These are phyloP conservation scores for Euzetes globulus DNA, from an alignment of 2,888 invertebrate species.

Conservation along the genomic window DNA sequence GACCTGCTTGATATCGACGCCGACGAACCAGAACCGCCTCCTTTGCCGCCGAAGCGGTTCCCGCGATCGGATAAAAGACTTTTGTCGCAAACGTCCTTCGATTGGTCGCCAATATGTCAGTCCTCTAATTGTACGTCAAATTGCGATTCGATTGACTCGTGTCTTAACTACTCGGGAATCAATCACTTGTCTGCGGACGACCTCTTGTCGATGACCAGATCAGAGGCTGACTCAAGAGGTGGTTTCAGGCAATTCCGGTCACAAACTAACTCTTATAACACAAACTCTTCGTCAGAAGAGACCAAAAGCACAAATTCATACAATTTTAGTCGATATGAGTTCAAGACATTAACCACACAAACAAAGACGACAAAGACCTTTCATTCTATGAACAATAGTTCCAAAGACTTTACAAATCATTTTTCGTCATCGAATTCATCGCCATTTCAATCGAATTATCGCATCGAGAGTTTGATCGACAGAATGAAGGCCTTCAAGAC, in stretches of 20 bases:
- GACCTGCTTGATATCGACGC: not conserved
- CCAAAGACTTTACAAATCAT: not conserved
- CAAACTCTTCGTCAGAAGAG: not conserved
- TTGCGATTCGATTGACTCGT: constrained; percentile 7
- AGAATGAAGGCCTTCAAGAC: not conserved
- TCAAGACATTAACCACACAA: not conserved
- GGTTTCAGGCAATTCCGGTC: not conserved
- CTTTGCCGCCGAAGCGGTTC: constrained; percentile 34
- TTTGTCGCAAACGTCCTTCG: constrained; percentile 3
- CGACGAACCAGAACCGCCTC: constrained; percentile 15
- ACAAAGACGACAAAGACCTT: not conserved
- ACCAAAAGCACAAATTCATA: not conserved
- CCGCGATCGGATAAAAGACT: constrained; percentile 15
- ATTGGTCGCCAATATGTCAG: constrained; percentile 19
- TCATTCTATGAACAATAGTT: not conserved
- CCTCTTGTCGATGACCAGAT: not conserved
- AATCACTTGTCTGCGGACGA: constrained; percentile 20
- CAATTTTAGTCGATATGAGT: constrained; percentile 13
- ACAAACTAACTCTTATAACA: constrained; percentile 9
- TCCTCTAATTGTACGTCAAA: not conserved
- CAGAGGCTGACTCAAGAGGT: not conserved
- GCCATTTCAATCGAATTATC: not conserved
- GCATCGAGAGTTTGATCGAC: not conserved
- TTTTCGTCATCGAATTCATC: not conserved
- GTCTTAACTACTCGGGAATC: constrained; percentile 14